Base-by-base conservation (phyloP, 2,797 vertebrate species). In the Cygnus olor region DNA sequence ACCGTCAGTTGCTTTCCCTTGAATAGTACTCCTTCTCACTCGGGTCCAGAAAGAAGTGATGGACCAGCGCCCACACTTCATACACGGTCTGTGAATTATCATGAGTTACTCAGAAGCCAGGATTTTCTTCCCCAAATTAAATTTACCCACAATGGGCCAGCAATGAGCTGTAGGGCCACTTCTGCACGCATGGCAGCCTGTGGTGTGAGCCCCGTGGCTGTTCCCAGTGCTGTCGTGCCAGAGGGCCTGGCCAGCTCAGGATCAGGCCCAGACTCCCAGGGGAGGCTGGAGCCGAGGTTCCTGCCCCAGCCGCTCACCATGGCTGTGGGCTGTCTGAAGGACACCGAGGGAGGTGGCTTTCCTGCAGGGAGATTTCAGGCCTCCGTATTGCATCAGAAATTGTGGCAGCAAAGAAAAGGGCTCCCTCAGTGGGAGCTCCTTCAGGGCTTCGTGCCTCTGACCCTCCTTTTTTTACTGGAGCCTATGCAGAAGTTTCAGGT, bases 171-270 rank as follows among this genome's bases (percentile, higher is more conserved):
- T 63, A 88, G 13, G 25, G 22, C 51, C 66, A 30, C n/a, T 88
- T 84, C 53, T 16, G 63, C 21, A 44, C 2, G 4, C 0, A 1
- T 30, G 30, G 32, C n/a, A 40, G 51, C 63, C 51, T 53, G 51
- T n/a, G 44, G 51, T 53, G 42, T 14, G 20, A 79, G 22, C 70
- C 51, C 38, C 0, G 0, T 0, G 1, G 28, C 69, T 56, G n/a
- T 73, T 87, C 32, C 34, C 36, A 64, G 36, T 1, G 1, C 32
- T 40, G 36, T 14, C 0, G 2, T 40, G 61, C 24, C 1, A 0
- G 47, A 27, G n/a, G 28, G 16, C 65, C 32, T 27, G 45, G n/a
- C n/a, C 30, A 11, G 5, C 25, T n/a, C 44, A 78, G 69, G 34
- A 86, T 81, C 21, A 72, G 66, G 84, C 4, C 25, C 42, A 61